A percentile compares a stretch with the other conserved stretches of the same genome.
Conservation (phyloP, 1,140 invertebrate species). For the Anastrepha obliqua region DNA sequence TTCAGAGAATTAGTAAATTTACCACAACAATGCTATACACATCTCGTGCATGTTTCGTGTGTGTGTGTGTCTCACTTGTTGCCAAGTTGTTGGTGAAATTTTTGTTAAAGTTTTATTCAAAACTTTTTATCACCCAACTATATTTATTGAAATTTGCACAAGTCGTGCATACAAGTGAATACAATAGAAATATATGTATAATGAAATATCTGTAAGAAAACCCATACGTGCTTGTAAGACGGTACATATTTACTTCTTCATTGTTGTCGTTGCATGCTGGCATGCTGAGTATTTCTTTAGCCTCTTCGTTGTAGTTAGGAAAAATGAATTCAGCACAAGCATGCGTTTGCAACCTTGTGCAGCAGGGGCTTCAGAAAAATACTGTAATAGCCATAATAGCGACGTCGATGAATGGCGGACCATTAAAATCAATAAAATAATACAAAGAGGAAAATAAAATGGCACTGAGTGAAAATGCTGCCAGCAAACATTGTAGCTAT, state of each 20-base stretch:
- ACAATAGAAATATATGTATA: neutral
- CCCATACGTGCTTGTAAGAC: neutral
- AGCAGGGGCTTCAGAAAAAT: neutral
- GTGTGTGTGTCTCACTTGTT: neutral
- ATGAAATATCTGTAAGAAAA: neutral
- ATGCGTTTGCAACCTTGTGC: neutral
- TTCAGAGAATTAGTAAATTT: neutral
- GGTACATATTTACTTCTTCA: neutral
- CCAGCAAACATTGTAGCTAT: too few relatives aligned
- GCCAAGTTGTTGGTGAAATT: neutral
- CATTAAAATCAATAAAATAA: conserved; percentile 19
- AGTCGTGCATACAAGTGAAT: too few relatives aligned
- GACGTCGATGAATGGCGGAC: too few relatives aligned
- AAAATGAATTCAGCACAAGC: neutral
- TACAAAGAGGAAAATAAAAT: neutral
- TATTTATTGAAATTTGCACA: neutral
- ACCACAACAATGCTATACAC: neutral
- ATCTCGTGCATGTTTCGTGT: neutral
- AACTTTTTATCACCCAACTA: neutral
- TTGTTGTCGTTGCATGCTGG: neutral
- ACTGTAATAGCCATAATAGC: neutral
- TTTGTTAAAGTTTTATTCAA: neutral
- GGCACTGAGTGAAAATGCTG: neutral
- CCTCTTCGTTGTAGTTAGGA: neutral
- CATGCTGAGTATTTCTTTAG: neutral